Percentiles rank a stretch among this genome's conserved stretches.
phyloP scores from a whole-genome alignment of 2,888 invertebrate genomes.

The Cheilosia variabilis region DNA sequence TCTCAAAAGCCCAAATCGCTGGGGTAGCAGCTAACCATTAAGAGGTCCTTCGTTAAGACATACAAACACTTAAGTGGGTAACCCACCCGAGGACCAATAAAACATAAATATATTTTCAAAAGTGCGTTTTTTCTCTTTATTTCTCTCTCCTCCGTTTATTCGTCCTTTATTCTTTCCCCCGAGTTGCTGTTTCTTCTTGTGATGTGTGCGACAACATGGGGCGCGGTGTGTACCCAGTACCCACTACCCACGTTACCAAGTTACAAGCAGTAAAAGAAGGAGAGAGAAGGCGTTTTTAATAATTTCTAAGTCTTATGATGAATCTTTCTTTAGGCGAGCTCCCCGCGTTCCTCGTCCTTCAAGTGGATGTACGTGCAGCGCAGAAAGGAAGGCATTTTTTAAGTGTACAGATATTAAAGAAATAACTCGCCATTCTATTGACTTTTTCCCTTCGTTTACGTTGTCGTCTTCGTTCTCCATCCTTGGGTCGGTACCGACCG shows the following conservation, averaged over 20 bases:
- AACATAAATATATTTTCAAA: slow-evolving; percentile 67
- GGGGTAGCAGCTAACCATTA: slow-evolving; percentile 51
- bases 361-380: slow-evolving; percentile 10
- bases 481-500: slow-evolving; percentile 1
- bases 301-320: slow-evolving; percentile 64
- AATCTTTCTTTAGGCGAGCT: slow-evolving; percentile 42
- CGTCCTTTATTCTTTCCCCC: background rate
- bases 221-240: background rate
- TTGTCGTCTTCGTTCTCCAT: too few species aligned
- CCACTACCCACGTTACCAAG: background rate
- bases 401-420: slow-evolving; percentile 66
- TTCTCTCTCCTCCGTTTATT: background rate
- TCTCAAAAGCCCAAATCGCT: slow-evolving; percentile 45
- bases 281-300: slow-evolving; percentile 36
- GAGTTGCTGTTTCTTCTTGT: background rate
- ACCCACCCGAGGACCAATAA: slow-evolving; percentile 63
- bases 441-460: slow-evolving; percentile 44
- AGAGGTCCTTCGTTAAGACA: slow-evolving; percentile 56
- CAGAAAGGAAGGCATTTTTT: slow-evolving; percentile 29
- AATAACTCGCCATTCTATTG: slow-evolving; percentile 73
- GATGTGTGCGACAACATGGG: slow-evolving; percentile 28
- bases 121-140: slow-evolving; percentile 18
- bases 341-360: background rate
- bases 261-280: background rate
- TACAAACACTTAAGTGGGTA: slow-evolving; percentile 65